A percentile compares a stretch with the other conserved stretches of the same genome.
phyloP scores from a whole-genome alignment of 2,888 invertebrate species.

The Melieria omissa region DNA sequence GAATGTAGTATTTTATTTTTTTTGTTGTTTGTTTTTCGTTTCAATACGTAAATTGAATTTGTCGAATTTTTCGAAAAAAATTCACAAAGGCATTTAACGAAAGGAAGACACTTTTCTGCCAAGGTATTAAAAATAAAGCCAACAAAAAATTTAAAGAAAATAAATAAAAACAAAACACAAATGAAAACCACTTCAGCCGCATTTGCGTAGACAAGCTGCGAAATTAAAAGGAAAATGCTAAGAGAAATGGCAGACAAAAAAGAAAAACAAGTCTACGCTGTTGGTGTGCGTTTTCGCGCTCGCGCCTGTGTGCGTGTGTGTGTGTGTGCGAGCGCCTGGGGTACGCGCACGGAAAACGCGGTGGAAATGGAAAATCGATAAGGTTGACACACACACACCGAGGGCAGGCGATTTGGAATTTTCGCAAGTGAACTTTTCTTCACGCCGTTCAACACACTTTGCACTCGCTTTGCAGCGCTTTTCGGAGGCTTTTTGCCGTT shows the following conservation, averaged over 20 bases:
- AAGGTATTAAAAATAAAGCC: too few relatives aligned
- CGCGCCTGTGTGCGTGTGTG: constrained; percentile 36
- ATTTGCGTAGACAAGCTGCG: constrained; percentile 6
- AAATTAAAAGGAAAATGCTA: constrained; percentile 10
- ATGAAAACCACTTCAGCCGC: not conserved
- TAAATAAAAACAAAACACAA: too few relatives aligned
- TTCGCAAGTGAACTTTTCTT: constrained; percentile 20
- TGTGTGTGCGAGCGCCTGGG: constrained; percentile 41
- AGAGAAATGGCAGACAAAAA: not conserved
- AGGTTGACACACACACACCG: constrained; percentile 40
- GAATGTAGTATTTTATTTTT: not conserved
- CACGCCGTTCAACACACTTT: not conserved
- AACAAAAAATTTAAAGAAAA: too few relatives aligned
- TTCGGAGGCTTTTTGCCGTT: constrained; percentile 7
- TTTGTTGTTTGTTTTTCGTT: not conserved
- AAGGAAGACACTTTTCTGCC: too few relatives aligned
- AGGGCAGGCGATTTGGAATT: constrained; percentile 10
- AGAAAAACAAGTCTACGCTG: not conserved
- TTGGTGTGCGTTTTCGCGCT: not conserved
- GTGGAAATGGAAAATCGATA: constrained; percentile 49
- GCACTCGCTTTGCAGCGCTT: constrained; percentile 26
- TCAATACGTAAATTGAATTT: constrained; percentile 5
- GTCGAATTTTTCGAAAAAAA: not conserved
- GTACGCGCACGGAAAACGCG: constrained; percentile 34
- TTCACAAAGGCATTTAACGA: not conserved